Percentiles rank a stretch among this genome's conserved stretches.
Evolutionary conservation across 1,140 invertebrate species (phyloP).

Genomic region (Drosophila ambigua): DNA sequence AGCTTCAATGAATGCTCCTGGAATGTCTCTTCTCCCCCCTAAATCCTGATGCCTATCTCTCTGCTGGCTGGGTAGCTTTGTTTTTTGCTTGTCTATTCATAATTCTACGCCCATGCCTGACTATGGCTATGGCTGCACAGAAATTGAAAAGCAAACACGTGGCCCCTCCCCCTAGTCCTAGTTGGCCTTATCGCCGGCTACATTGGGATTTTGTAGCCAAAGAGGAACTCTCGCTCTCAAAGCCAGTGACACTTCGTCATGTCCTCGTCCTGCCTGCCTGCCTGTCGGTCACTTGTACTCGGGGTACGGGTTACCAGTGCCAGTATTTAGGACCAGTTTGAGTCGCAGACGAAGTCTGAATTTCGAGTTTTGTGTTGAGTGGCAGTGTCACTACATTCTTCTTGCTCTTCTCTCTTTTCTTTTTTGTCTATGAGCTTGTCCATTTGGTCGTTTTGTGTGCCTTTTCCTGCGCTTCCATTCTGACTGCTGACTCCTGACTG

Average conservation of each 20-base stretch:
- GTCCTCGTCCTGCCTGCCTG: slow-evolving; percentile 2
- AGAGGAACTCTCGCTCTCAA: neutral
- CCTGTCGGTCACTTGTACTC: slow-evolving; percentile 18
- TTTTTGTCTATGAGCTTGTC: neutral
- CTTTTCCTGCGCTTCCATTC: slow-evolving; percentile 1
- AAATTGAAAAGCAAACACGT: slow-evolving; percentile 69
- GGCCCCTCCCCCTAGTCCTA: slow-evolving; percentile 12
- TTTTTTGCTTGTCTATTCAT: slow-evolving; percentile 54
- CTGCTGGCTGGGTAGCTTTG: slow-evolving; percentile 23
- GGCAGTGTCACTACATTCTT: slow-evolving; percentile 40
- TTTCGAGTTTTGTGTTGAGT: slow-evolving; percentile 46
- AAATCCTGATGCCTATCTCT: too few relatives aligned
- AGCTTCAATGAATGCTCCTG: slow-evolving; percentile 37
- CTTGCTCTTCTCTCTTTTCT: slow-evolving; percentile 10
- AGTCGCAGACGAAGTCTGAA: slow-evolving; percentile 11
- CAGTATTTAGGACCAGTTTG: slow-evolving; percentile 24
- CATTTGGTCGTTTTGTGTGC: slow-evolving; percentile 9
- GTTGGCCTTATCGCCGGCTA: slow-evolving; percentile 49
- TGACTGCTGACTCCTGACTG: slow-evolving; percentile 6
- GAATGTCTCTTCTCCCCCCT: slow-evolving; percentile 2
- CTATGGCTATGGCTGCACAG: slow-evolving; percentile 18
- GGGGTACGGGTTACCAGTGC: slow-evolving; percentile 22
- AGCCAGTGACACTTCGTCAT: slow-evolving; percentile 56
- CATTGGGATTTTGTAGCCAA: slow-evolving; percentile 43
- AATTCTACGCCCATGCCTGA: slow-evolving; percentile 56